Conservation (phyloP, 2,888 invertebrate species). For the Deladenus siricidicola region DNA sequence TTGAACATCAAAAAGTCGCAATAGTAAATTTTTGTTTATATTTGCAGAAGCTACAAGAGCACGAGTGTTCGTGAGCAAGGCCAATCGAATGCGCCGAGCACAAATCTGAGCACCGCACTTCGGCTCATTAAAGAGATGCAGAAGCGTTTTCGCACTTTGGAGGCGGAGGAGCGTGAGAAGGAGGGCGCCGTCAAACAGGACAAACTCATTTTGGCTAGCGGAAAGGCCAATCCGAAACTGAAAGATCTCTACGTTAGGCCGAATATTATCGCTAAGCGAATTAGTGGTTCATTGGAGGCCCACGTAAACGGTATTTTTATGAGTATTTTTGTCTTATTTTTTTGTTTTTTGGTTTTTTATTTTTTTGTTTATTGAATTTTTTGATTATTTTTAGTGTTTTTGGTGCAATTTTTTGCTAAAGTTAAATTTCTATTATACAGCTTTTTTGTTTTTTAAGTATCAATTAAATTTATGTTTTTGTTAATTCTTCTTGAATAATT, state of each 20-base stretch:
- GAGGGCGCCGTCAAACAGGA: slow-evolving; percentile 97
- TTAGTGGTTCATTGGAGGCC: slow-evolving; percentile 72
- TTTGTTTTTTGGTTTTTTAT: too few species aligned
- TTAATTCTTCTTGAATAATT: neutral
- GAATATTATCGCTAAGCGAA: slow-evolving; percentile 76
- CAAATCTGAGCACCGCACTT: slow-evolving; percentile 91
- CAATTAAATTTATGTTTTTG: too few species aligned
- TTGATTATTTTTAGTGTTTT: too few species aligned
- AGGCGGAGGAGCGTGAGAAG: slow-evolving; percentile 95
- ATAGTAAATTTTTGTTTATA: too few species aligned
- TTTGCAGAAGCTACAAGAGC: slow-evolving; percentile 74
- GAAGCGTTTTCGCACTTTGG: slow-evolving; percentile 92
- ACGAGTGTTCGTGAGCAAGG: slow-evolving; percentile 95
- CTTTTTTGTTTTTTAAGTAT: too few species aligned
- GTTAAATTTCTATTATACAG: too few species aligned
- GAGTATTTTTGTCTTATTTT: too few species aligned
- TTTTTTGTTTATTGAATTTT: too few species aligned
- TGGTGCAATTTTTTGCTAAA: slow-evolving; percentile 11
- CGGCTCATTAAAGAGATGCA: slow-evolving; percentile 97
- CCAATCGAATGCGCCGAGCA: slow-evolving; percentile 81
- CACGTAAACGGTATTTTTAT: slow-evolving; percentile 77
- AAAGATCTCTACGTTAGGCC: slow-evolving; percentile 74
- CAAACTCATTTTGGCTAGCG: slow-evolving; percentile 76
- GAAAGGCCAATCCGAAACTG: slow-evolving; percentile 82
- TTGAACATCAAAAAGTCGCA: slow-evolving; percentile 4